Percentiles rank a stretch among this genome's conserved stretches.
Conservation (phyloP, 2,888 invertebrate genomes). For the Pollenia griseotomentosa region DNA sequence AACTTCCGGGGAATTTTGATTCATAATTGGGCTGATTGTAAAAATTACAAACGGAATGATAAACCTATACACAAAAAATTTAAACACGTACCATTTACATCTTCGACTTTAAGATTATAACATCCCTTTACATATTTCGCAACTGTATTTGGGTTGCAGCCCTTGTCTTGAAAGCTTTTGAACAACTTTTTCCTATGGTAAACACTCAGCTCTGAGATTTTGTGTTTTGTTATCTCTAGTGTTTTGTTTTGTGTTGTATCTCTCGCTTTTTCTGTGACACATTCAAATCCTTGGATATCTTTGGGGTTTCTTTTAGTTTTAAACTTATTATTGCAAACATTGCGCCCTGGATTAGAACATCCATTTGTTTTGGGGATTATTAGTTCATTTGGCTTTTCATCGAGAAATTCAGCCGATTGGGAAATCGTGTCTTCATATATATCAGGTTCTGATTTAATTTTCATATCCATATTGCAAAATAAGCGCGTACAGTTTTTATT, state of each 20-base stretch:
- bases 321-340: not conserved
- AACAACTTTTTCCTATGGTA: constrained; percentile 12
- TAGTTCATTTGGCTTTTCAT: not conserved
- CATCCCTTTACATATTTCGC: not conserved
- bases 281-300: too few species aligned
- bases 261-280: not conserved
- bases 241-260: too few species aligned
- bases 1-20: too few species aligned
- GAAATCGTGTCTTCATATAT: not conserved
- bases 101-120: not conserved
- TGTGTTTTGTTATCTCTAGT: too few species aligned
- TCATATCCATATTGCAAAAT: not conserved
- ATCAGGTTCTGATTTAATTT: constrained; percentile 15
- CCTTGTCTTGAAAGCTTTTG: not conserved
- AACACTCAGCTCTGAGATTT: not conserved
- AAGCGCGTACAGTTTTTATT: too few species aligned
- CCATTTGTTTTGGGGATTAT: not conserved
- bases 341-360: not conserved
- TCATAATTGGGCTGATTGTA: too few species aligned
- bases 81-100: constrained; percentile 14
- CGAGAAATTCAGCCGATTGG: not conserved
- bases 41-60: too few species aligned
- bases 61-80: too few species aligned
- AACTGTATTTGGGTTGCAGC: constrained; percentile 14
- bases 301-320: not conserved